These are phyloP conservation scores for Scaptomyza pallida DNA, from an alignment of 1,140 invertebrate genomes.

Conservation along the genomic window DNA sequence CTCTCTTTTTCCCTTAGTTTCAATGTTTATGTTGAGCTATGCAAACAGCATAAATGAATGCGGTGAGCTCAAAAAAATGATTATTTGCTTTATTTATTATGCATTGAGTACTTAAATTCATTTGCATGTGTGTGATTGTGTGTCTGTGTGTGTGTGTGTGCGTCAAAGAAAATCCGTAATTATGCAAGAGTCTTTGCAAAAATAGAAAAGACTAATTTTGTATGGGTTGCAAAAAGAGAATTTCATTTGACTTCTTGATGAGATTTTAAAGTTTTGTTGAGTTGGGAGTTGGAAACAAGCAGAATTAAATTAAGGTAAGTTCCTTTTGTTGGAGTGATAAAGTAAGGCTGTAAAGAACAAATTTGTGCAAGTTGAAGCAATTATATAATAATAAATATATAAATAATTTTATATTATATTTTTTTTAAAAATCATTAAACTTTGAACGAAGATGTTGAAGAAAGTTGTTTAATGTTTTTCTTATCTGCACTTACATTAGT, in stretches of 20 bases:
- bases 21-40: slow-evolving; percentile 35
- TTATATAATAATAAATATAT: too few relatives aligned
- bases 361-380: too few relatives aligned
- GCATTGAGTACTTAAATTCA: slow-evolving; percentile 51
- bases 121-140: neutral
- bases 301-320: too few relatives aligned
- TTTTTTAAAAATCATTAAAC: too few relatives aligned
- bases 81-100: slow-evolving; percentile 79
- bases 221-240: neutral
- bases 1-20: slow-evolving; percentile 5
- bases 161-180: slow-evolving; percentile 44
- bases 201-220: slow-evolving; percentile 7
- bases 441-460: too few relatives aligned
- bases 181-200: neutral
- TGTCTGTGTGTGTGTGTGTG: slow-evolving; percentile 12
- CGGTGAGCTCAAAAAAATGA: slow-evolving; percentile 52
- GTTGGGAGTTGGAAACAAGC: neutral
- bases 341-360: too few relatives aligned
- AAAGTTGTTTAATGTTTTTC: too few relatives aligned
- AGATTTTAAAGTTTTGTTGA: slow-evolving; percentile 1
- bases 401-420: too few relatives aligned
- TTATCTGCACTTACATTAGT: too few relatives aligned
- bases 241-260: slow-evolving; percentile 1
- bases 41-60: slow-evolving; percentile 55
- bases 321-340: too few relatives aligned